A percentile compares a stretch with the other conserved stretches of the same genome.
phyloP scores from a whole-genome alignment of 2,888 invertebrate species.

The Coelogynopora nodosa region DNA sequence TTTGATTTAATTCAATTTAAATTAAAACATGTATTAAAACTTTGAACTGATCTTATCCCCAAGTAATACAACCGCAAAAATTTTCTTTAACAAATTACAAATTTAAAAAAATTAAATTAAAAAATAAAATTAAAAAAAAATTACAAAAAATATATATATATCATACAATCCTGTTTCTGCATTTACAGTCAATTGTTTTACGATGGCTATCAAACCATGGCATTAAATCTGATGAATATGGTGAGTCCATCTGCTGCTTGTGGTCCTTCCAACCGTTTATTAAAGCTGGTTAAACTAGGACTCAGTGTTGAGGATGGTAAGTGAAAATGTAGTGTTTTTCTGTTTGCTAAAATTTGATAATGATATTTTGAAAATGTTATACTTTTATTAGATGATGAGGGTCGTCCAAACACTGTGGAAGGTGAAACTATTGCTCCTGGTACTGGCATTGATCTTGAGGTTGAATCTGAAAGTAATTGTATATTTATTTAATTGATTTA shows the following conservation, averaged over 20 bases:
- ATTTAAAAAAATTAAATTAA: background rate
- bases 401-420: conserved; percentile 60
- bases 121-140: conserved; percentile 29
- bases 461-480: conserved; percentile 82
- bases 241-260: conserved; percentile 81
- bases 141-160: background rate
- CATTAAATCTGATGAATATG: conserved; percentile 75
- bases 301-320: conserved; percentile 74
- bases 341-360: no score
- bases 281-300: conserved; percentile 80
- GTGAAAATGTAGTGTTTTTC: background rate
- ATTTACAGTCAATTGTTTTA: conserved; percentile 82
- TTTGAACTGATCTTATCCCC: no score
- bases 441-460: conserved; percentile 82
- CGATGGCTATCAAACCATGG: conserved; percentile 90
- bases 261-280: conserved; percentile 86
- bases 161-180: background rate
- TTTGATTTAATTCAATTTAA: no score
- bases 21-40: no score
- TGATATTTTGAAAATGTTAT: background rate
- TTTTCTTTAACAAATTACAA: conserved; percentile 36
- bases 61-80: background rate
- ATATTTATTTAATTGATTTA: no score
- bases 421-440: conserved; percentile 61
- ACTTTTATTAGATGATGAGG: conserved; percentile 36